Evolutionary conservation across 2,113 vertebrate species (phyloP).

Genomic region (Neoarius graeffei): DNA sequence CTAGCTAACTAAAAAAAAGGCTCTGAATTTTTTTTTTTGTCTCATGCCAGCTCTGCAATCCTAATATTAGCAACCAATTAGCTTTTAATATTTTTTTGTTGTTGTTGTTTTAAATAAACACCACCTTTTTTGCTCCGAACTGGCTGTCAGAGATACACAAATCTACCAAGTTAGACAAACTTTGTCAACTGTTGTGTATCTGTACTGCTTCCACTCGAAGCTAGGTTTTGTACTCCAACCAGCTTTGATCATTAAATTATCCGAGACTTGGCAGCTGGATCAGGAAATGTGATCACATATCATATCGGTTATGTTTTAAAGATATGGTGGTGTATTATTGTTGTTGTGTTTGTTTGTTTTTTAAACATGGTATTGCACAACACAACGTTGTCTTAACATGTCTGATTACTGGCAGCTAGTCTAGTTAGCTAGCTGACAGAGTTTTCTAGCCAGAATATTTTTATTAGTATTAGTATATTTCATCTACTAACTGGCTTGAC

Average conservation of each 20-base stretch:
- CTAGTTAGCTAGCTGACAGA: not conserved
- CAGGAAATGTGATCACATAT: not conserved
- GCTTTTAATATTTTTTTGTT: not conserved
- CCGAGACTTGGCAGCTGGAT: not conserved
- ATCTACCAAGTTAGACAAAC: not conserved
- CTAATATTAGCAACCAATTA: not conserved
- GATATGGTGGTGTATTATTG: not conserved
- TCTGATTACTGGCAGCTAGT: not conserved
- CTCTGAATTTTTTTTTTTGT: not conserved
- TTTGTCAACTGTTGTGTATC: not conserved
- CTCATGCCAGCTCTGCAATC: conserved; percentile 28
- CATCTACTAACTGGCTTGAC: not conserved
- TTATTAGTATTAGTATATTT: too few relatives aligned
- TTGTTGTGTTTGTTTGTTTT: not conserved
- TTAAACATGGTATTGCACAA: not conserved
- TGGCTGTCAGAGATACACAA: not conserved
- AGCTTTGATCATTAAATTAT: not conserved
- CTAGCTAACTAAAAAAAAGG: not conserved
- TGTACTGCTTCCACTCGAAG: not conserved
- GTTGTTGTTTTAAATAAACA: too few relatives aligned
- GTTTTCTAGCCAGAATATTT: not conserved
- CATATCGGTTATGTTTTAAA: not conserved
- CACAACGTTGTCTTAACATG: not conserved
- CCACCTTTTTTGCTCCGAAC: too few relatives aligned
- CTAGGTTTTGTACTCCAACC: not conserved